phyloP scores from a whole-genome alignment of 2,113 vertebrate genomes.

The Heterocephalus glaber region DNA sequence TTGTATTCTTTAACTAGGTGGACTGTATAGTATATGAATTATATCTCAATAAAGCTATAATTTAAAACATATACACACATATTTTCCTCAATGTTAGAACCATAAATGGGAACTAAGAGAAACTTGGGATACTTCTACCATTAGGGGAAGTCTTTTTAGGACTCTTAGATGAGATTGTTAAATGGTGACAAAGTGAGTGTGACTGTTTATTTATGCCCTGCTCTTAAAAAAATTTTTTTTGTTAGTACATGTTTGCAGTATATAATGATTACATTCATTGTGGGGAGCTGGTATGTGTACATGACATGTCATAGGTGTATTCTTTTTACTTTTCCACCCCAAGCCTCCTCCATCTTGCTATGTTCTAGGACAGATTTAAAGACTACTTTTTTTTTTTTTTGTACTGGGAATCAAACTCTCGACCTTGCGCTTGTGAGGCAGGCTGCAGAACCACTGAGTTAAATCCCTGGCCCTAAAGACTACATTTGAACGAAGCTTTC shows the following conservation, averaged over 20 bases:
- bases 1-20: neutral
- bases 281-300: neutral
- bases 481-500: constrained; percentile 58
- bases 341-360: neutral
- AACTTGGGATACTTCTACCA: neutral
- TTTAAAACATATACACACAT: constrained; percentile 30
- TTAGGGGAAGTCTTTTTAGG: constrained; percentile 17
- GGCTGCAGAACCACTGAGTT: too few species aligned
- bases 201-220: neutral
- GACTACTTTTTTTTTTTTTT: neutral
- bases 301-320: neutral
- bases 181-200: constrained; percentile 41
- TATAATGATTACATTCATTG: neutral
- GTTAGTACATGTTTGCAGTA: neutral
- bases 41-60: neutral
- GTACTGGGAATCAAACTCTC: too few species aligned
- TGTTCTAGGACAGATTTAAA: neutral
- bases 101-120: constrained; percentile 29
- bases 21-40: neutral
- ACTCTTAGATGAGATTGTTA: constrained; percentile 24
- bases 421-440: too few species aligned
- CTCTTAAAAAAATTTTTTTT: neutral
- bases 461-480: too few species aligned
- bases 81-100: constrained; percentile 43
- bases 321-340: neutral